Evolutionary conservation across 2,113 vertebrate genomes (phyloP).

Genomic region (Gallinago jamesoni): DNA sequence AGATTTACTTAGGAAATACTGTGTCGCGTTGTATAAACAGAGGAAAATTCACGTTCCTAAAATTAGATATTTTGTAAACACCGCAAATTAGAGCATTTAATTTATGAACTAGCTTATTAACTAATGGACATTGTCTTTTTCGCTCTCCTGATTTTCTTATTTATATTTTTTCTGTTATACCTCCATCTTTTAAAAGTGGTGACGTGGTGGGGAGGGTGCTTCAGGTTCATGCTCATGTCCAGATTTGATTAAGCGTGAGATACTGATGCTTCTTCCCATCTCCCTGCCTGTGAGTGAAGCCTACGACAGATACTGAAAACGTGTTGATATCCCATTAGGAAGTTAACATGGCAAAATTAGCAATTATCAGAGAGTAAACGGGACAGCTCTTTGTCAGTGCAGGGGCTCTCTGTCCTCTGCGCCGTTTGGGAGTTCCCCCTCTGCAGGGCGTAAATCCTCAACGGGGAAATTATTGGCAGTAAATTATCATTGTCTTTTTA

Average conservation of each 20-base stretch:
- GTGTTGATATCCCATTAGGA: neutral
- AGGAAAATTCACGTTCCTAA: constrained; percentile 31
- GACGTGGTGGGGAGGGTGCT: neutral
- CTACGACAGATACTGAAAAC: neutral
- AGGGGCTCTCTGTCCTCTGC: neutral
- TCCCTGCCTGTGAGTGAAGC: neutral
- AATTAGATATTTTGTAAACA: constrained; percentile 53
- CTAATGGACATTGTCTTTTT: neutral
- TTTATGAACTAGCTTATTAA: neutral
- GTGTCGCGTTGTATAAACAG: constrained; percentile 29
- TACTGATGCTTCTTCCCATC: neutral
- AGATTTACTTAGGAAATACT: constrained; percentile 34
- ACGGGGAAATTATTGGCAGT: accelerated
- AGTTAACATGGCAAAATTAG: neutral
- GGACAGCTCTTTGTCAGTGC: neutral
- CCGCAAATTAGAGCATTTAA: neutral
- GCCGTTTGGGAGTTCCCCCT: neutral
- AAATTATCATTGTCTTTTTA: neutral
- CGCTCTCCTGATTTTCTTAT: neutral
- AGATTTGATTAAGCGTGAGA: neutral
- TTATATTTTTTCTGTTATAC: neutral
- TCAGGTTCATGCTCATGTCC: neutral
- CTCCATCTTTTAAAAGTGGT: neutral
- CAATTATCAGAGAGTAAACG: neutral
- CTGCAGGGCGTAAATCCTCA: neutral